Evolutionary conservation across 2,888 invertebrate genomes (phyloP).

Genomic region (Temnothorax ravouxi): DNA sequence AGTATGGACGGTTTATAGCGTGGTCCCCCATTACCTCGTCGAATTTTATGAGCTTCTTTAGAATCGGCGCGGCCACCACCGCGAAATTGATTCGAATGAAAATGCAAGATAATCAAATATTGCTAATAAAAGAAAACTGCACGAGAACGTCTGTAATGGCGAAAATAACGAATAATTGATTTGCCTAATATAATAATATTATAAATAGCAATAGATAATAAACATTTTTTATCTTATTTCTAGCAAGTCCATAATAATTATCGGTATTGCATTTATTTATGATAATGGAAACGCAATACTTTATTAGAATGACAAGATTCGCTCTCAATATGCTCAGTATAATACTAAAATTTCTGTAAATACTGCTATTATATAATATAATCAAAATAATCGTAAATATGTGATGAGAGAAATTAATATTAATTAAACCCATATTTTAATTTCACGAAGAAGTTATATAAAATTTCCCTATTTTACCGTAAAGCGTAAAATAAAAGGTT

Average conservation of each 20-base stretch:
- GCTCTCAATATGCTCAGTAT: neutral
- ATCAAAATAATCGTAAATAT: neutral
- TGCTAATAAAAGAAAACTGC: neutral
- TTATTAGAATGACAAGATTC: neutral
- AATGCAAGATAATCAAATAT: neutral
- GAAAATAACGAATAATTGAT: neutral
- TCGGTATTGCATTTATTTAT: neutral
- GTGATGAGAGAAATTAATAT: neutral
- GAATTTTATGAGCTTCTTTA: conserved; percentile 52
- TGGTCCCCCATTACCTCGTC: conserved; percentile 1
- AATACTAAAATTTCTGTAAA: neutral
- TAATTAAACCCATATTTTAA: neutral
- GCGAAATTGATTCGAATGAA: conserved; percentile 36
- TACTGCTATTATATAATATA: neutral
- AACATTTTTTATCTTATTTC: neutral
- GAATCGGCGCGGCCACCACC: neutral
- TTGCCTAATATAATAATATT: neutral
- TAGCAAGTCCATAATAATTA: neutral
- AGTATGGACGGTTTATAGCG: conserved; percentile 24
- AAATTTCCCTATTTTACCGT: neutral
- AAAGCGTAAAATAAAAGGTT: neutral
- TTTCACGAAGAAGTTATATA: neutral
- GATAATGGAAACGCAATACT: neutral
- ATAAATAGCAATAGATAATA: neutral
- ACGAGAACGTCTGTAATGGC: neutral